A percentile compares a stretch with the other conserved stretches of the same genome.
Conservation (phyloP, 2,797 vertebrate species). For the Okamejei kenojei region DNA sequence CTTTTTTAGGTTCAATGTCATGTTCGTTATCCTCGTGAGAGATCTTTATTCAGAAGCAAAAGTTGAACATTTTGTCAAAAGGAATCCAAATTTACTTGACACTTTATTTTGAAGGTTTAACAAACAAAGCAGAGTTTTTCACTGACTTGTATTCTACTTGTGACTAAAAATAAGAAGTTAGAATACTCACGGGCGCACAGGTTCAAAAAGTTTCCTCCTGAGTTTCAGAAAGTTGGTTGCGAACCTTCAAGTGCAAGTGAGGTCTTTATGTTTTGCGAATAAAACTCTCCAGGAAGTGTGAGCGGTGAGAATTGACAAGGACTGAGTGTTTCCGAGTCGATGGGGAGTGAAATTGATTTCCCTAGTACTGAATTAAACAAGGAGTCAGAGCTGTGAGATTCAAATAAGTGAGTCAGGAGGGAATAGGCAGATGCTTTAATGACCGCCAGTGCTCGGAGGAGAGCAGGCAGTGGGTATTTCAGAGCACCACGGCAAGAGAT, state of each 20-base stretch:
- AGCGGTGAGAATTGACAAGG: background rate
- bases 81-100: background rate
- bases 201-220: slow-evolving; percentile 2
- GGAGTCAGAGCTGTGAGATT: background rate
- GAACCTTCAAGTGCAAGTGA: background rate
- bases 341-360: slow-evolving; percentile 30
- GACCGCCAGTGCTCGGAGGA: background rate
- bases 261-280: background rate
- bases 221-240: background rate
- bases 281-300: background rate
- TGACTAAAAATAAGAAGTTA: background rate
- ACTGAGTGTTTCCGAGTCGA: background rate
- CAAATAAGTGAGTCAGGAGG: slow-evolving; percentile 8
- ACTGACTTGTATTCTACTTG: background rate
- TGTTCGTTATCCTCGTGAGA: background rate
- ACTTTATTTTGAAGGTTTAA: background rate
- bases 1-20: too few relatives aligned
- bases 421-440: background rate
- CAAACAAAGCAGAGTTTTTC: background rate
- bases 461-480: background rate
- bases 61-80: background rate
- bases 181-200: background rate
- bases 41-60: background rate
- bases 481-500: background rate
- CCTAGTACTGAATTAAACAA: slow-evolving; percentile 32